Evolutionary conservation across 2,113 vertebrate species (phyloP).

Genomic region (Tachuris rubrigastra): DNA sequence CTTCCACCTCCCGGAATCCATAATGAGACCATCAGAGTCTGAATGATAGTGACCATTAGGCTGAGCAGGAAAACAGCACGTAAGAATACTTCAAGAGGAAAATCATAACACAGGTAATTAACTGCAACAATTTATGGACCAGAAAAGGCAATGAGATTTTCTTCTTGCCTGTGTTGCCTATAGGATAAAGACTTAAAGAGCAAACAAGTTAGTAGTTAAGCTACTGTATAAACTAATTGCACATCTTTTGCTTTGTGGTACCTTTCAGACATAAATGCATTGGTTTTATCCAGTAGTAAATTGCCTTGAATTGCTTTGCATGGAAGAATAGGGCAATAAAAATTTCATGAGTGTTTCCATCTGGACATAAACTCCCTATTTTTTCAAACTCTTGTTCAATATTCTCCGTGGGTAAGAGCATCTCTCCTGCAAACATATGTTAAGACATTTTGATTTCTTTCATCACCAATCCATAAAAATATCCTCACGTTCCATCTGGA

Average conservation of each 20-base stretch:
- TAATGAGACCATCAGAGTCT: not conserved
- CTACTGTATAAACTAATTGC: not conserved
- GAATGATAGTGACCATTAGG: not conserved
- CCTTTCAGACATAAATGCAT: not conserved
- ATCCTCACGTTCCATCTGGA: not conserved
- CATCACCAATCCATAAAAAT: not conserved
- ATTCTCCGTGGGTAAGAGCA: not conserved
- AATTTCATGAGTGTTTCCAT: not conserved
- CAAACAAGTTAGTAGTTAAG: not conserved
- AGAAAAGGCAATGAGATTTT: not conserved
- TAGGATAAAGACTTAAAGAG: not conserved
- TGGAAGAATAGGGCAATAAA: not conserved
- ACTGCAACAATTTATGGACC: not conserved
- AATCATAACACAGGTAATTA: not conserved
- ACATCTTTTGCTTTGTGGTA: not conserved
- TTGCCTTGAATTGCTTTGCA: not conserved
- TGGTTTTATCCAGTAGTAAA: not conserved
- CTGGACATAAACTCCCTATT: not conserved
- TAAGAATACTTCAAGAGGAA: not conserved
- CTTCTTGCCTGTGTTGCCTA: not conserved
- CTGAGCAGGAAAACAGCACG: not conserved
- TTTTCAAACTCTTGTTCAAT: not conserved
- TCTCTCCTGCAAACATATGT: not conserved
- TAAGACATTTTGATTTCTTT: not conserved
- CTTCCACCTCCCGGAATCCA: not conserved